Base-by-base conservation (phyloP, 2,797 vertebrate genomes). In the Gadopsis bispinosus region DNA sequence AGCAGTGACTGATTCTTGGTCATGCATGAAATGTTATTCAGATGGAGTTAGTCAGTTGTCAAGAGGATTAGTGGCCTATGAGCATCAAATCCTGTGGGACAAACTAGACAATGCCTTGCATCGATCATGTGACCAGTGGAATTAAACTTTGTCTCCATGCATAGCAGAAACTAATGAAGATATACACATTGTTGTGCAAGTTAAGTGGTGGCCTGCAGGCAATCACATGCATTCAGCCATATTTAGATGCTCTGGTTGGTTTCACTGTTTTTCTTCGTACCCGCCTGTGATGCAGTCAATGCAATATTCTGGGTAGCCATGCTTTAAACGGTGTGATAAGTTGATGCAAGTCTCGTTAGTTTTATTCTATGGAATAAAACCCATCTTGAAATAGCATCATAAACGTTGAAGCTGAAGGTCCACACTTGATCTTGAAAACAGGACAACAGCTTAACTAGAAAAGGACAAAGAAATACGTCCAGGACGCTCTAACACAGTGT, bases 1-100 rank as follows among this genome's bases (percentile, higher is more conserved):
- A 16, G 29, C 22, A 41, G 59, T 47, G 39, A 55, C 41, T 33
- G 66, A 61, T 43, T 74, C 55, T 67, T 45, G 33, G 54, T 33
- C 26, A 47, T 43, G 61, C 35, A 7, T 73, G 50, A 73, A 53
- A 66, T 59, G 66, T 48, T 51, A 60, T 53, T 50, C n/a, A 1
- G 20, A 48, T 48, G 39, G 26, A 74, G 51, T 5, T 31, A 75
- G 22, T 37, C 22, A 39, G 47, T 33, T 79, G 72, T 85, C 76
- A 80, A 85, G 77, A 69, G 69, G 87, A 86, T 89, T 75, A 87
- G 47, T 2, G 73, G 26, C 51, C 69, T 72, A 58, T 66, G 81
- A 80, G 67, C 20, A 69, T 35, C 0, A 72, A 84, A 80, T 88
- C 85, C 64, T 75, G 66, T 33, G 58, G 69, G 51, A 54, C 48